phyloP scores from a whole-genome alignment of 2,797 vertebrate genomes.

The Mustela erminea region DNA sequence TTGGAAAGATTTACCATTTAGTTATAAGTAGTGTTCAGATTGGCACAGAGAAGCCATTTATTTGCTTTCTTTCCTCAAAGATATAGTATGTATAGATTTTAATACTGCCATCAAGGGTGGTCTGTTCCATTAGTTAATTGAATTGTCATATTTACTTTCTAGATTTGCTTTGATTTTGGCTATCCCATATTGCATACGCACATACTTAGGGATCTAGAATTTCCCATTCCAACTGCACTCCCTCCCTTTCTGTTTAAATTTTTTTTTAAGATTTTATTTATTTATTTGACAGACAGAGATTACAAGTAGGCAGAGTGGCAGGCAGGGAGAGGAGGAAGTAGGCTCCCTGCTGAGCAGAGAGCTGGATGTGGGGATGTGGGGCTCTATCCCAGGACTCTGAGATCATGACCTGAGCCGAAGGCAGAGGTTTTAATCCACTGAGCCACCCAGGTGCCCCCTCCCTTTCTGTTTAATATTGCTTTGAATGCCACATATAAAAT shows the following conservation, averaged over 20 bases:
- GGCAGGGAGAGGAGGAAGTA: no score
- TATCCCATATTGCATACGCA: neutral
- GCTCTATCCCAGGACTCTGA: no score
- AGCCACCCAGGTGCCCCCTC: no score
- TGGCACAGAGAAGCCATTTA: neutral
- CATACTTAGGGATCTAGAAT: neutral
- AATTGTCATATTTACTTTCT: neutral
- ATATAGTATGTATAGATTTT: neutral
- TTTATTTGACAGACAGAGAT: no score
- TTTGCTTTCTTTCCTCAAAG: neutral
- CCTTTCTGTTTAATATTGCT: neutral
- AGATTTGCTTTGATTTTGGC: neutral
- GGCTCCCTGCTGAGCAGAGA: no score
- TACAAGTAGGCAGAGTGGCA: no score
- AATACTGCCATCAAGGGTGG: neutral
- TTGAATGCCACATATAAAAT: neutral
- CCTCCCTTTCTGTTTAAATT: neutral
- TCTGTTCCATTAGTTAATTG: neutral
- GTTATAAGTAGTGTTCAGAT: neutral
- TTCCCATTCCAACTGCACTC: neutral
- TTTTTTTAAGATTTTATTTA: no score
- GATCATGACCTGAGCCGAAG: no score
- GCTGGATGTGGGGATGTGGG: no score
- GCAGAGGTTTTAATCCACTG: no score
- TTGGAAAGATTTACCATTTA: neutral